phyloP scores from a whole-genome alignment of 2,113 vertebrate species.

The Urocynchramus pylzowi region DNA sequence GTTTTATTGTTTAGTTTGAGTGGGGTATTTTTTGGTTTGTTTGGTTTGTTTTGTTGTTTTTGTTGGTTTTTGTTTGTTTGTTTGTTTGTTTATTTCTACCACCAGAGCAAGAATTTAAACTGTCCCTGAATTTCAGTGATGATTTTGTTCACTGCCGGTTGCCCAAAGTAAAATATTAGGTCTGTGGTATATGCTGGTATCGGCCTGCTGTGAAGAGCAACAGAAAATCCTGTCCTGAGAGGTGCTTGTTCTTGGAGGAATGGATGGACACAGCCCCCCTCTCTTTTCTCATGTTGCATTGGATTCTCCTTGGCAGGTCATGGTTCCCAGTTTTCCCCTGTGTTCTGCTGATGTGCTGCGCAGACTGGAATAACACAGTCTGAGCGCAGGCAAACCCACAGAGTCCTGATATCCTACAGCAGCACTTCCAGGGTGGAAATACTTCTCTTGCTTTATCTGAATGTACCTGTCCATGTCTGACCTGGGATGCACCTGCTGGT shows the following conservation, averaged over 20 bases:
- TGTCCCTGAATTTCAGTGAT: background rate
- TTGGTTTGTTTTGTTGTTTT: background rate
- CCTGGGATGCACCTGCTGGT: background rate
- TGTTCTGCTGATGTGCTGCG: background rate
- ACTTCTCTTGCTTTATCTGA: background rate
- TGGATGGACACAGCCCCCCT: background rate
- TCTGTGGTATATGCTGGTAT: background rate
- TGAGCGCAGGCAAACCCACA: background rate
- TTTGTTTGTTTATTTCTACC: background rate
- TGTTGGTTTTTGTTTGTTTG: too few species aligned
- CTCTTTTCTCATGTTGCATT: rapidly evolving
- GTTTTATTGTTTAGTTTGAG: background rate
- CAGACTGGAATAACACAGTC: background rate
- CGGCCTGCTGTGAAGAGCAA: background rate
- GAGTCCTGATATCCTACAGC: background rate
- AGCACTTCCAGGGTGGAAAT: rapidly evolving
- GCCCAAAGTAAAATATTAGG: background rate
- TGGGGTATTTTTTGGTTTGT: background rate
- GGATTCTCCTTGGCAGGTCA: background rate
- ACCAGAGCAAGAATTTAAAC: background rate
- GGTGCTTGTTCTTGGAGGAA: background rate
- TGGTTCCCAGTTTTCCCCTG: background rate
- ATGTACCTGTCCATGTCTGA: rapidly evolving
- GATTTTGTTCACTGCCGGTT: background rate
- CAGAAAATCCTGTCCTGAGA: background rate